These are phyloP conservation scores for Melieria picta DNA, from an alignment of 2,888 invertebrate genomes.

Conservation along the genomic window DNA sequence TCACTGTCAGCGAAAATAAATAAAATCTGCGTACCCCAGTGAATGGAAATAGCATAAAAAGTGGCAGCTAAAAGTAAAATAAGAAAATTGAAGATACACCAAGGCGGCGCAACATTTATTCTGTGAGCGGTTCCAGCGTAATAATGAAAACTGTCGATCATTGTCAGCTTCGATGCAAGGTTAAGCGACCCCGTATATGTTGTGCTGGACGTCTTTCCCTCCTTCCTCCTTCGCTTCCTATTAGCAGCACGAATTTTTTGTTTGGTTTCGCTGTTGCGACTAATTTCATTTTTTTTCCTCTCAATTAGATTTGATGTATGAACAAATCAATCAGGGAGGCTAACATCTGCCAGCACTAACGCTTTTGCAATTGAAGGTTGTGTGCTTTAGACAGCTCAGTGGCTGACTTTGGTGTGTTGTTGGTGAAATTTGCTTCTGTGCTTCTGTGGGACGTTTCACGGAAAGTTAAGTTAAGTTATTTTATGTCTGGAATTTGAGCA, in stretches of 20 bases:
- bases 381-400: background rate
- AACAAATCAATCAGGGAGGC: constrained; percentile 21
- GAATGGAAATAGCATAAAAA: no score
- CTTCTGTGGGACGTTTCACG: background rate
- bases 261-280: background rate
- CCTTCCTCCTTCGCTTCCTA: background rate
- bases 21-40: no score
- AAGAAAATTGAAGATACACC: no score
- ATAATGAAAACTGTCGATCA: constrained; percentile 13
- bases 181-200: no score
- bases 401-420: background rate
- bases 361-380: no score
- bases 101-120: no score
- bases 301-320: constrained; percentile 24
- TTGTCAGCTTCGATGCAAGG: background rate
- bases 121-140: background rate
- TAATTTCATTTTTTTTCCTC: background rate
- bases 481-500: no score
- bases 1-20: no score
- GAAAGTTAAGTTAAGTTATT: no score
- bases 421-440: background rate
- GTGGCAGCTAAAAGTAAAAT: no score
- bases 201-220: background rate
- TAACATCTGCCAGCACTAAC: background rate
- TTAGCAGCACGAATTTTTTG: no score